Base-by-base conservation (phyloP, 2,113 vertebrate species). In the Chlamydotis undulata region DNA sequence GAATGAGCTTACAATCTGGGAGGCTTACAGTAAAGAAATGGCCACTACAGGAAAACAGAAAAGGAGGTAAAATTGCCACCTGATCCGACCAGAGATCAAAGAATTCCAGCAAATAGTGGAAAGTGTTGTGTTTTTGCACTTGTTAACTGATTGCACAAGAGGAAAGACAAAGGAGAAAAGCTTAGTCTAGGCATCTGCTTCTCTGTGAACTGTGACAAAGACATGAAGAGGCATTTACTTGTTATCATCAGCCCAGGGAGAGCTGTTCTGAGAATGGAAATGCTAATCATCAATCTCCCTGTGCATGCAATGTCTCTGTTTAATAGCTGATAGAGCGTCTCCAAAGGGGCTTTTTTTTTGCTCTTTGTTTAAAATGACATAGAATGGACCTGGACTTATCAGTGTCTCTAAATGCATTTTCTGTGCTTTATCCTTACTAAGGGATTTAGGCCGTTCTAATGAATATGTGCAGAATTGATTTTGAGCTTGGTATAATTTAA, bases 321-420 rank as follows among this genome's bases (percentile, higher is more conserved):
- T 99, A 99, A 99, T 98, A 98, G 98, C 99, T 99, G 99, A 99
- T 99, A 99, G 98, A 98, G 98, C 67, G 98, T 98, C 98, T 99
- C 98, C 98, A 98, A 98, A 98, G 99, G 98, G 97, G 89, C 90
- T 95, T 98, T 98, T 97, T 98, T 98, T 98, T 97, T 97, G 96
- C 97, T 98, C 98, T 99, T 99, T 99, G 99, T 99, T 99, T 98
- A 98, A 99, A 99, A 99, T 99, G 99, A 99, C 99, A 99, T 98
- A 98, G 99, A 99, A 99, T 98, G 98, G 98, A 98, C 98, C 98
- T 97, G 97, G 98, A 98, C 98, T 99, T 99, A 99, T 99, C 99
- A 98, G 98, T 96, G 98, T 98, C 98, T 98, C 98, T 99, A 98
- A 98, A 98, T 98, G 98, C 98, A 97, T 98, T 98, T 98, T 98